phyloP scores from a whole-genome alignment of 2,888 invertebrate species.

The Trachelus iudaicus region DNA sequence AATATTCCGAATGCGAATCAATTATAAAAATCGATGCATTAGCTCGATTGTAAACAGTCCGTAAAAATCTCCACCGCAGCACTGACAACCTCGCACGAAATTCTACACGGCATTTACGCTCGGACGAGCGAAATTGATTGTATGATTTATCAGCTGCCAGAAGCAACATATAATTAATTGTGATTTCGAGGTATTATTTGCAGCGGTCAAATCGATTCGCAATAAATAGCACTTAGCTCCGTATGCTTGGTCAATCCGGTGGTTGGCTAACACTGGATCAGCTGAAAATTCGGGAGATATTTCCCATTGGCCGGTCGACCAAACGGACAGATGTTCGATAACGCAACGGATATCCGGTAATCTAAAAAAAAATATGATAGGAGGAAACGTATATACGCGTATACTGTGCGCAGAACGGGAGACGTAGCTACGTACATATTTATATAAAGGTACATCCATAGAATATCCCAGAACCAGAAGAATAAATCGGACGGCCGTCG shows the following conservation, averaged over 20 bases:
- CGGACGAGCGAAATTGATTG: constrained; percentile 49
- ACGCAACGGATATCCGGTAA: not conserved
- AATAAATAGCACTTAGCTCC: constrained; percentile 49
- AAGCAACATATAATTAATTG: constrained; percentile 60
- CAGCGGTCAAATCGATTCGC: constrained; percentile 53
- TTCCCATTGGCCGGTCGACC: not conserved
- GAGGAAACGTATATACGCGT: too few relatives aligned
- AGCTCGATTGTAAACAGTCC: not conserved
- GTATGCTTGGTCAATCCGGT: constrained; percentile 42
- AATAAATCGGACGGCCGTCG: not conserved
- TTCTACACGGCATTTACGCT: constrained; percentile 5
- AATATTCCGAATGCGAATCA: not conserved
- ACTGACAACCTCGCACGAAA: constrained; percentile 3
- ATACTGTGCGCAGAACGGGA: too few relatives aligned
- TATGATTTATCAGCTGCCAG: constrained; percentile 58
- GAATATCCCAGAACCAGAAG: not conserved
- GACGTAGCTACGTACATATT: not conserved
- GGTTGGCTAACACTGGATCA: constrained; percentile 46
- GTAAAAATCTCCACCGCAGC: constrained; percentile 1
- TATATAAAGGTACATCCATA: not conserved
- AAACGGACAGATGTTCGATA: not conserved
- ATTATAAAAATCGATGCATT: not conserved
- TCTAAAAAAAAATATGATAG: not conserved
- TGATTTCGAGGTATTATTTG: constrained; percentile 51
- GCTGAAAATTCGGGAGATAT: constrained; percentile 38